Evolutionary conservation across 2,797 vertebrate species (phyloP).

Genomic region (Malacoraja senta): DNA sequence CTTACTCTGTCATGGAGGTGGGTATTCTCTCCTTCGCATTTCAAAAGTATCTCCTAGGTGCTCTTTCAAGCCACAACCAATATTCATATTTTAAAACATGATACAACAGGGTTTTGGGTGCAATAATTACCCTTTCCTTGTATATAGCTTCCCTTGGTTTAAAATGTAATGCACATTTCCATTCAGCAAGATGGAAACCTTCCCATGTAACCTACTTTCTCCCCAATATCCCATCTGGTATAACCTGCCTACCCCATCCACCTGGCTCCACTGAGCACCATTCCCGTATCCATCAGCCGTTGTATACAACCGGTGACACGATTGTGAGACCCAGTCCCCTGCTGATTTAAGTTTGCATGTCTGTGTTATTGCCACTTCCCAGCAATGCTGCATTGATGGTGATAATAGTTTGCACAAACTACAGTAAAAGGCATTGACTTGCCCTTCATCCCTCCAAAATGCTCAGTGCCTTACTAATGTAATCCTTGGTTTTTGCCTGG

Average conservation of each 20-base stretch:
- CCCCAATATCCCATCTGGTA: too few relatives aligned
- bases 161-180: too few relatives aligned
- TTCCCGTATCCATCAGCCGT: too few relatives aligned
- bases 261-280: too few relatives aligned
- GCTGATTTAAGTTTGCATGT: background rate
- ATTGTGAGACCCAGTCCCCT: background rate
- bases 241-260: too few relatives aligned
- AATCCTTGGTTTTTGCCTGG: too few relatives aligned
- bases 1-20: background rate
- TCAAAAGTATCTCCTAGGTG: background rate
- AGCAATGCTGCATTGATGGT: background rate
- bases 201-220: too few relatives aligned
- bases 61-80: background rate
- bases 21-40: background rate
- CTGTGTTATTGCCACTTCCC: background rate
- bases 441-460: too few relatives aligned
- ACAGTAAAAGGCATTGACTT: too few relatives aligned
- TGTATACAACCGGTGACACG: too few relatives aligned
- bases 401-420: background rate
- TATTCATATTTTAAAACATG: background rate
- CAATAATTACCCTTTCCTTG: background rate
- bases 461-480: too few relatives aligned
- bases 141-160: background rate
- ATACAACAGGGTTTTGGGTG: background rate
- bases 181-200: too few relatives aligned